phyloP scores from a whole-genome alignment of 2,113 vertebrate genomes.

The Aptenodytes forsteri region DNA sequence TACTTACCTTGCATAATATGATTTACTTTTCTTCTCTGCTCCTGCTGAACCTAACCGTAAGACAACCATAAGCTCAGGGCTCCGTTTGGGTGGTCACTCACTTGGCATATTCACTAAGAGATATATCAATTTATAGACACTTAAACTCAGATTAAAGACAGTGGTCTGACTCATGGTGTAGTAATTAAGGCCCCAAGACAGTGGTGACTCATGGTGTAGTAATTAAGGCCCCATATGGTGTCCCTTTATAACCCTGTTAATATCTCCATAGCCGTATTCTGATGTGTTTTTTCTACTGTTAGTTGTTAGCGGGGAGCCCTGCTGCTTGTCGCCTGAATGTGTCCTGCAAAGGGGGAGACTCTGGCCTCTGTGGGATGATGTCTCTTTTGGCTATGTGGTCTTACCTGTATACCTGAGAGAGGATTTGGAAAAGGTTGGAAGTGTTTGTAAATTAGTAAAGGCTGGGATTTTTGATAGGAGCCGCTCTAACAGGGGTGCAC shows the following conservation, averaged over 20 bases:
- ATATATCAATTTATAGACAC: neutral
- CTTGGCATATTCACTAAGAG: accelerated
- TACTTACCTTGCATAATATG: constrained; percentile 40
- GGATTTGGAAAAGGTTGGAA: neutral
- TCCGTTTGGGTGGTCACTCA: neutral
- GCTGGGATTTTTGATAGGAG: neutral
- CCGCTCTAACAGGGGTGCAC: neutral
- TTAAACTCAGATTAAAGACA: neutral
- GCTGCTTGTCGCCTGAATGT: accelerated
- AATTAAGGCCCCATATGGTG: neutral
- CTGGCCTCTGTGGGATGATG: neutral
- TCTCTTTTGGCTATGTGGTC: accelerated
- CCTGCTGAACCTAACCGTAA: constrained; percentile 3
- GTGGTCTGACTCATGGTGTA: neutral
- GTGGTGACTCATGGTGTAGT: neutral
- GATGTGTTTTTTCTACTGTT: neutral
- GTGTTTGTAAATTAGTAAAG: neutral
- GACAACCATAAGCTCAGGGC: neutral
- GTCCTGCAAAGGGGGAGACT: neutral
- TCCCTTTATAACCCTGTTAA: neutral
- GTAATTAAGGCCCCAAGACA: no score
- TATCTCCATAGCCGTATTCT: neutral
- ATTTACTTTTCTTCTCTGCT: constrained; percentile 7
- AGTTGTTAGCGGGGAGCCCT: neutral
- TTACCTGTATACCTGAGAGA: neutral